Evolutionary conservation across 2,888 invertebrate genomes (phyloP), one percentile per base, ranked within the genome.

Genomic region (Syrphus vitripennis): DNA sequence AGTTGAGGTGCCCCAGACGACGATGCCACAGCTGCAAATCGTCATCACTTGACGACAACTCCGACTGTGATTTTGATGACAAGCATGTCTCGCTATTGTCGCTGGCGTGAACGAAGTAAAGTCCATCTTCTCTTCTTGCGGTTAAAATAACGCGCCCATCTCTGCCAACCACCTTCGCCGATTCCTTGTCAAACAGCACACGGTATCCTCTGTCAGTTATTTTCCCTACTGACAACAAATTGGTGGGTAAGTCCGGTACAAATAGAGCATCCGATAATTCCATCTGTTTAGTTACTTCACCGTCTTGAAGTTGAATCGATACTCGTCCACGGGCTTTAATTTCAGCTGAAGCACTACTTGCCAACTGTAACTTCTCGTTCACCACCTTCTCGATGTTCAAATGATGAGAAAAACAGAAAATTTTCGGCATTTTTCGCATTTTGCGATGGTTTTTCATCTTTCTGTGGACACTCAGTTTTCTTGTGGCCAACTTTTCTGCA

Each of bases 141-240:
- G 34, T 53, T 19, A 19, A n/a, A 67, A 67, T 14, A 19, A 21
- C 34, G 14, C 16, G n/a, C 5, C 21, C 34, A 10, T 69, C 21
- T 21, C 14, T 50, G 34, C 16, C 24, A 6, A 37, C 14, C n/a
- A 37, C 7, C 12, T 31, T 37, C 4, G 48, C 21, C 2, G 24
- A 14, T 50, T 21, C 50, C 21, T 14, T 50, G 5, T 24, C 29
- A 10, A 71, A 57, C 12, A 55, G 6, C 10, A 71, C 42, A 16
- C 29, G 57, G 24, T 71, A 71, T 7, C 57, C 53, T 5, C 24
- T 48, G 9, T 53, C 69, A 4, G 53, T 69, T 9, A 67, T 50
- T 34, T 50, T 67, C 16, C 67, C 50, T 7, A 55, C 70, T 12
- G 70, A 70, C 26, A 42, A 24, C 5, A 42, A 40, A 53, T 69